Evolutionary conservation across 2,113 vertebrate genomes (phyloP), one percentile per base, ranked within the genome.

Genomic region (Atherinomorus stipes): DNA sequence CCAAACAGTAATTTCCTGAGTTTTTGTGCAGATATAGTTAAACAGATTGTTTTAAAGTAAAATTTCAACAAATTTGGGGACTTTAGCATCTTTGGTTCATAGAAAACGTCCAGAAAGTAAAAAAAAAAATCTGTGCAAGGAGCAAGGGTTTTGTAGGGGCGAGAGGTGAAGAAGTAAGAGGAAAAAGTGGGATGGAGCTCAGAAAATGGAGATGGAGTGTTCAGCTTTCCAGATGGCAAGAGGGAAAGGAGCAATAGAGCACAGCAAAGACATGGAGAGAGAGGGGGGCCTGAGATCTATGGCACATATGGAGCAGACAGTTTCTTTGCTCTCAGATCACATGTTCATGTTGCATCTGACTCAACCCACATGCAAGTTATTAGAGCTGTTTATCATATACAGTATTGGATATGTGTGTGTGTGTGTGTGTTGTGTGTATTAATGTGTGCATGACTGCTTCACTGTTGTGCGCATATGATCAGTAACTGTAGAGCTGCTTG

Each of bases 211-310:
- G 26, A 38, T 42, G 23, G 23, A 50, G 15, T 42, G 45, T 44
- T 28, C 11, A 18, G 21, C n/a, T 44, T 56, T 68, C 67, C 81
- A 87, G 76, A 85, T 83, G 76, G 74, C 25, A 37, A 28, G 53
- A 69, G 28, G 40, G 57, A 68, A 53, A 61, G 13, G 28, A 64
- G 44, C 0, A 23, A 56, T 26, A 26, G 34, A 64, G 23, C 26
- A 59, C n/a, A 40, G 38, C 38, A 57, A 31, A 26, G 18, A 47
- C 44, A 67, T 18, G 19, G 65, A 51, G 38, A 61, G 52, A 19
- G 31, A 63, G 58, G 28, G 40, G 21, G n/a, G 40, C 0, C n/a
- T 47, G 4, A 47, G 52, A 51, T 64, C 34, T 53, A 49, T 19
- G 23, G 78, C 59, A 74, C 80, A 76, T 69, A 77, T 67, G 54